phyloP scores from a whole-genome alignment of 2,888 invertebrate species.

The Drosophila nr. perissopoda region DNA sequence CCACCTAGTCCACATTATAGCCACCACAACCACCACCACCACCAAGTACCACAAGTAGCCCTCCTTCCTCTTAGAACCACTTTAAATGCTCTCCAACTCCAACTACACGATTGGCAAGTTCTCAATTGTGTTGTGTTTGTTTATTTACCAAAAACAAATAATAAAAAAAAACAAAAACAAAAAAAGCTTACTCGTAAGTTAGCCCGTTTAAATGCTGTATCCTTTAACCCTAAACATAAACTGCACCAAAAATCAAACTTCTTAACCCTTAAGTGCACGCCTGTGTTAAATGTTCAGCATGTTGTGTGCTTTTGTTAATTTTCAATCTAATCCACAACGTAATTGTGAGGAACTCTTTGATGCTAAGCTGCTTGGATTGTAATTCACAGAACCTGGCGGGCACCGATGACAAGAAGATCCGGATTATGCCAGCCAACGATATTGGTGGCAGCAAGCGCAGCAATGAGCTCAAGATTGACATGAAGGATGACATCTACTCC shows the following conservation, averaged over 20 bases:
- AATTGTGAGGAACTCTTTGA: neutral
- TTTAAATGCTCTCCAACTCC: conserved; percentile 62
- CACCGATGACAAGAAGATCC: conserved; percentile 83
- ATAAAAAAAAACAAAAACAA: neutral
- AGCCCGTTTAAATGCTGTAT: conserved; percentile 22
- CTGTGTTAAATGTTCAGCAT: conserved; percentile 29
- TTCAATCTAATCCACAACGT: neutral
- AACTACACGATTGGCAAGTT: conserved; percentile 71
- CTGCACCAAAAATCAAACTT: conserved; percentile 18
- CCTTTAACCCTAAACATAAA: conserved; percentile 10
- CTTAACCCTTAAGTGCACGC: conserved; percentile 44
- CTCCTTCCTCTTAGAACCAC: conserved; percentile 58
- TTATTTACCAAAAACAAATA: conserved; percentile 25
- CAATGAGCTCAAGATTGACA: conserved; percentile 87
- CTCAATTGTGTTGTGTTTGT: conserved; percentile 71
- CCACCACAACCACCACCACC: neutral
- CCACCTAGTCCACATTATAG: conserved; percentile 51
- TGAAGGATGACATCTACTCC: conserved; percentile 88
- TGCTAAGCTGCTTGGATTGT: conserved; percentile 13
- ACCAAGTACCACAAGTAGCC: conserved; percentile 50
- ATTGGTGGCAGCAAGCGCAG: conserved; percentile 83
- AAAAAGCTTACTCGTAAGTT: conserved; percentile 34
- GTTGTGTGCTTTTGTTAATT: conserved; percentile 23
- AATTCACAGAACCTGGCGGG: conserved; percentile 79
- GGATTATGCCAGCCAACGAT: conserved; percentile 83